phyloP scores from a whole-genome alignment of 2,797 vertebrate species.

The Sylvia borin region DNA sequence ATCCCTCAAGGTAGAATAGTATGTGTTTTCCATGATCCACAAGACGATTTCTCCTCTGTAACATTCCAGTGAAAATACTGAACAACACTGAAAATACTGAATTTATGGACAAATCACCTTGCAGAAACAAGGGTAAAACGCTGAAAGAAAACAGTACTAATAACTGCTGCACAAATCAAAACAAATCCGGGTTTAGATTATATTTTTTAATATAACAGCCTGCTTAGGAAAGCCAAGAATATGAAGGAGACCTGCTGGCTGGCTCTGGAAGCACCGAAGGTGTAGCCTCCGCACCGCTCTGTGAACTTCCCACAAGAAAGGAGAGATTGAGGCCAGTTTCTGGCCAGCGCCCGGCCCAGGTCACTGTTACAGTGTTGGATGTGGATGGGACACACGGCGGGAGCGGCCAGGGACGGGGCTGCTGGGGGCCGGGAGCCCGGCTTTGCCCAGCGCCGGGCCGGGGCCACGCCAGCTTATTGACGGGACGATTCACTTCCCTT shows the following conservation, averaged over 20 bases:
- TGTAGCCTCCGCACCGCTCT: rapidly evolving
- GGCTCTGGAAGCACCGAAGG: not conserved
- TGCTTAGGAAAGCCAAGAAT: not conserved
- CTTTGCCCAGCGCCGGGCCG: not conserved
- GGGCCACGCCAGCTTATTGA: not conserved
- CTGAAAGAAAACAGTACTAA: not conserved
- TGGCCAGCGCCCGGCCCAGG: rapidly evolving
- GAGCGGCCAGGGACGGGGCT: not conserved
- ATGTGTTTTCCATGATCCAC: not conserved
- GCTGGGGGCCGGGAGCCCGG: not conserved
- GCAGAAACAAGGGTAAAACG: not conserved
- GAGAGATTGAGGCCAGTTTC: too few species aligned
- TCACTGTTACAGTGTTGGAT: rapidly evolving
- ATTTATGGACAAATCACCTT: not conserved
- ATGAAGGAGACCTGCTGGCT: rapidly evolving
- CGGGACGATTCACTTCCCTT: not conserved
- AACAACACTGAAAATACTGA: not conserved
- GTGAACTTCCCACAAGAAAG: rapidly evolving
- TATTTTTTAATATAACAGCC: not conserved
- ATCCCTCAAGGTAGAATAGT: not conserved
- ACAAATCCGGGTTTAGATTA: not conserved
- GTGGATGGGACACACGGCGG: rapidly evolving
- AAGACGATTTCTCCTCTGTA: not conserved
- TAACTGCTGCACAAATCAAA: not conserved
- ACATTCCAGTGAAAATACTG: not conserved